phyloP scores from a whole-genome alignment of 2,797 vertebrate species.

The Sphenodon punctatus region DNA sequence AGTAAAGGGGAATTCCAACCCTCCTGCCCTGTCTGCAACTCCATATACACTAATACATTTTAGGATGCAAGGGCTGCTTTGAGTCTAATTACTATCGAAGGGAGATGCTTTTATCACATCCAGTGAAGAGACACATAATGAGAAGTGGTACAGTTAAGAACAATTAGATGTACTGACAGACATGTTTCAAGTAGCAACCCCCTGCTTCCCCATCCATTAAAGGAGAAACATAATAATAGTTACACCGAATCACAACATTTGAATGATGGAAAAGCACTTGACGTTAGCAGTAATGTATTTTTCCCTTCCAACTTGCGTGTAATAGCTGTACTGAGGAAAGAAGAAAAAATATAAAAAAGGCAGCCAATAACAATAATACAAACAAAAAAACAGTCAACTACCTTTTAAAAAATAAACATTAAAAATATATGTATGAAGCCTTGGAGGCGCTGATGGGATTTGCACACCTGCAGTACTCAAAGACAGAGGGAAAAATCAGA shows the following conservation, averaged over 20 bases:
- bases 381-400: slow-evolving; percentile 41
- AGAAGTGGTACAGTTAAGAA: slow-evolving; percentile 50
- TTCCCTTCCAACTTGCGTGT: slow-evolving; percentile 30
- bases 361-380: slow-evolving; percentile 1
- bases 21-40: neutral
- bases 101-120: slow-evolving; percentile 20
- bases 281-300: slow-evolving; percentile 60
- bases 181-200: neutral
- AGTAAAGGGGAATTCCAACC: neutral
- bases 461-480: slow-evolving; percentile 36
- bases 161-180: slow-evolving; percentile 51
- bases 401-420: too few species aligned
- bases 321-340: slow-evolving; percentile 52
- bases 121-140: slow-evolving; percentile 39
- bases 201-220: slow-evolving; percentile 48
- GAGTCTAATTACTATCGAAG: slow-evolving; percentile 16
- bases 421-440: slow-evolving; percentile 7
- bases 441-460: slow-evolving; percentile 41
- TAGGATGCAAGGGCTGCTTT: slow-evolving; percentile 2
- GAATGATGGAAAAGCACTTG: slow-evolving; percentile 59
- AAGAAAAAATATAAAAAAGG: slow-evolving; percentile 53
- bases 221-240: slow-evolving; percentile 36
- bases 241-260: slow-evolving; percentile 53
- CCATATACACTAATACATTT: neutral
- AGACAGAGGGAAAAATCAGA: slow-evolving; percentile 31